Conservation (phyloP, 2,113 vertebrate species). For the Halcyon malimbica region DNA sequence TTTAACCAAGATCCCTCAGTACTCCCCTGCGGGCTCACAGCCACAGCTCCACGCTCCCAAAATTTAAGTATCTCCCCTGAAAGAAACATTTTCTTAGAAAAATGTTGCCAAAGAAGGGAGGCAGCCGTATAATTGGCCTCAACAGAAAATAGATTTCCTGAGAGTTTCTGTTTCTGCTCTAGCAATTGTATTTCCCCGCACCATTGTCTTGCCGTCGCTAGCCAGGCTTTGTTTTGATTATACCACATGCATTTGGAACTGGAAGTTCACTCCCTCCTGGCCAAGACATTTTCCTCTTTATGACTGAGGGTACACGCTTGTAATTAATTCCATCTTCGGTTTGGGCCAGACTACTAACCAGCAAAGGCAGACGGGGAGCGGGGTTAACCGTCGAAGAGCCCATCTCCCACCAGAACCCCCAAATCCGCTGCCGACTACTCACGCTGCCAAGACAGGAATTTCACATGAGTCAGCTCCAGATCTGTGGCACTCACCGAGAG, state of each 20-base stretch:
- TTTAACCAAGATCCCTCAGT: neutral
- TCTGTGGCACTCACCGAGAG: accelerated
- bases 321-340: neutral
- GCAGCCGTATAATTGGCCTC: neutral
- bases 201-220: neutral
- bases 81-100: neutral
- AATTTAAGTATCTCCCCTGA: neutral
- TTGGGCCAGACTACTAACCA: neutral
- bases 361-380: neutral
- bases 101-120: neutral
- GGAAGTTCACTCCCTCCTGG: conserved; percentile 33
- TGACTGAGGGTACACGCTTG: neutral
- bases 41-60: neutral
- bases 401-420: neutral
- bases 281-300: conserved; percentile 12
- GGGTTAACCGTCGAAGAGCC: neutral
- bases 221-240: conserved; percentile 16
- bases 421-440: neutral
- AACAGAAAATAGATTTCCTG: neutral
- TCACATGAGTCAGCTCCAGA: neutral
- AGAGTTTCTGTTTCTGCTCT: neutral
- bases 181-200: neutral
- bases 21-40: accelerated
- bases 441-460: neutral
- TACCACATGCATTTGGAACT: neutral